These are phyloP conservation scores for Serranus cabrilla DNA, from an alignment of 2,797 vertebrate species.

Conservation along the genomic window DNA sequence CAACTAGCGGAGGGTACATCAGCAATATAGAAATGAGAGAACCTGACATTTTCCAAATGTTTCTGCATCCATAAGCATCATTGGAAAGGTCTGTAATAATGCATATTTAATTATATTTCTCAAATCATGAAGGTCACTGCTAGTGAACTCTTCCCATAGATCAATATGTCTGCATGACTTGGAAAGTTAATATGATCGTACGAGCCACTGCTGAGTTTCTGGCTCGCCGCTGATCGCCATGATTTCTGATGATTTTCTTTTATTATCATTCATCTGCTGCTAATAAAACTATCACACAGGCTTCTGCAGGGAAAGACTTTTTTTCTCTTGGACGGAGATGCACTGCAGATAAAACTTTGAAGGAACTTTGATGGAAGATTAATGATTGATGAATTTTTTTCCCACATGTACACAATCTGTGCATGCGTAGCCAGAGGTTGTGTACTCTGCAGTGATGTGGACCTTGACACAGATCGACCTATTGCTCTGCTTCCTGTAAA, in stretches of 20 bases:
- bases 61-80: slow-evolving; percentile 66
- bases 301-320: neutral
- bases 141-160: slow-evolving; percentile 63
- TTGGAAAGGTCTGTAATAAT: slow-evolving; percentile 65
- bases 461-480: slow-evolving; percentile 6
- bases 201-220: slow-evolving; percentile 38
- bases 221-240: slow-evolving; percentile 17
- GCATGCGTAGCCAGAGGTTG: neutral
- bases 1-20: slow-evolving; percentile 36
- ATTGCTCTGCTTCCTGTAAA: slow-evolving; percentile 27
- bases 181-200: slow-evolving; percentile 56
- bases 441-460: slow-evolving; percentile 5
- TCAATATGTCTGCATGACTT: slow-evolving; percentile 74
- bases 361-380: slow-evolving; percentile 8
- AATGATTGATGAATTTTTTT: slow-evolving; percentile 5
- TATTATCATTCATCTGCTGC: slow-evolving; percentile 34
- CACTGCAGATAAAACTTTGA: slow-evolving; percentile 18
- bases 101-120: slow-evolving; percentile 73
- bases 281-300: slow-evolving; percentile 31
- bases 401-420: neutral
- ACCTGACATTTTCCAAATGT: slow-evolving; percentile 74
- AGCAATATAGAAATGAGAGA: slow-evolving; percentile 51
- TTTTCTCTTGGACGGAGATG: slow-evolving; percentile 1
- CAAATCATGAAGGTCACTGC: slow-evolving; percentile 74
- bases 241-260: slow-evolving; percentile 38